Base-by-base conservation (phyloP, 2,797 vertebrate species). In the Oreochromis mossambicus region DNA sequence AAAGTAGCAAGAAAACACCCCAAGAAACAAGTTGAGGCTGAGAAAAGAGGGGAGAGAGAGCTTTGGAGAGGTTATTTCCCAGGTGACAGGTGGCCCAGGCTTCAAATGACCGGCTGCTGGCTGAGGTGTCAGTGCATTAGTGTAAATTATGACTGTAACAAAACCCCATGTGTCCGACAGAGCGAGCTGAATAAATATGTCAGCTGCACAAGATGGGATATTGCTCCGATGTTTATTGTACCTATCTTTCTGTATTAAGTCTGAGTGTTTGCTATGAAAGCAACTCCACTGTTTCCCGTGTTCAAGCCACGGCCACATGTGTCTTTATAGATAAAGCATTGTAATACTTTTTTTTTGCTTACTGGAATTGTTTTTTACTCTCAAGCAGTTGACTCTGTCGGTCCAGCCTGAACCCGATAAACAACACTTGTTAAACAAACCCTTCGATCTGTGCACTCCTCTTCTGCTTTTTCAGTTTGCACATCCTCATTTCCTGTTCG, bases 101-200 rank as follows among this genome's bases (percentile, higher is more conserved):
- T 88, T 58, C 19, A 77, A 81, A 87, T 90, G 88, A 88, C 54
- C 14, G 70, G 82, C 86, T 84, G 51, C 86, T 70, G 88, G 79
- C 80, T 80, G 84, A 85, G 73, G 77, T 87, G 92, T 91, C 88
- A 83, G 88, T 76, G 88, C 87, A 91, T 91, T 89, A 87, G 87
- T 92, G 85, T 92, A 92, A 95, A 92, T 92, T 84, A 92, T 89
- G 90, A 86, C 88, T 79, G 78, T 50, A 84, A 90, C 90, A 86
- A 89, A 89, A 43, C 24, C 84, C 79, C 43, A 52, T 36, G 82
- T 81, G 83, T 85, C 48, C 78, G 84, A 89, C 76, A 79, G 78
- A 77, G 76, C 61, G 41, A 34, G 70, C 73, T 84, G 89, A 83
- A 89, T 88, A 90, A 89, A 94, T 87, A 89, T 84, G 83, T 90